Evolutionary conservation across 2,113 vertebrate genomes (phyloP), one percentile per base, ranked within the genome.

Genomic region (Mormoops blainvillei): DNA sequence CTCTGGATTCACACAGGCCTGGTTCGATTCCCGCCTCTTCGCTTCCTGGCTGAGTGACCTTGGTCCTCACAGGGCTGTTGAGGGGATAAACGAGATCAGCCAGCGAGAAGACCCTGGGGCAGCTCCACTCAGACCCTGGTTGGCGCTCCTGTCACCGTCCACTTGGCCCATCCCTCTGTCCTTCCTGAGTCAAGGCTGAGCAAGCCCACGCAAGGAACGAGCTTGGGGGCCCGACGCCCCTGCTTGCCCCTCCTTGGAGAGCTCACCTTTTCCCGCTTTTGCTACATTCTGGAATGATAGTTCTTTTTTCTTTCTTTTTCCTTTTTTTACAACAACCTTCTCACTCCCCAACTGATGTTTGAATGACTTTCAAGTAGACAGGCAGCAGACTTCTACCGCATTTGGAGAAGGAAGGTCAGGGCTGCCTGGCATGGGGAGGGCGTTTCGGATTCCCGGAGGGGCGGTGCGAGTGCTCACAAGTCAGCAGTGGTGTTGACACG

Each of bases 381-480:
- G 56, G 4, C 18, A 68, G 67, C 36, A 38, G 7, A 18, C 54
- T 22, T 82, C 31, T 8, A 1, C 36, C 1, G 22, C n/a, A 43
- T 74, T 63, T 48, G 24, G 33, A 48, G 56, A n/a, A 45, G 61
- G 71, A 26, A 52, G 14, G 26, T 22, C 15, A 15, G 43, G 56
- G 31, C 56, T 77, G 8, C 20, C 10, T 61, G 36, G 41, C 87
- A 43, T 2, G 0, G 19, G 31, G 16, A 71, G 38, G 71, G 38
- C 68, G 14, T 31, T 86, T 71, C 67, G 36, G n/a, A 54, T 19
- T 67, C 33, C 26, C 48, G 6, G 2, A 41, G 70, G n/a, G 58
- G 2, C 4, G 0, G 33, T 31, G 41, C 0, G 0, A 4, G 24
- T 58, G 71, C 41, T 68, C 12, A 19, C 10, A 6, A 19, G 5